Base-by-base conservation (phyloP, 2,797 vertebrate genomes). In the Stomatorhinus walkeri region DNA sequence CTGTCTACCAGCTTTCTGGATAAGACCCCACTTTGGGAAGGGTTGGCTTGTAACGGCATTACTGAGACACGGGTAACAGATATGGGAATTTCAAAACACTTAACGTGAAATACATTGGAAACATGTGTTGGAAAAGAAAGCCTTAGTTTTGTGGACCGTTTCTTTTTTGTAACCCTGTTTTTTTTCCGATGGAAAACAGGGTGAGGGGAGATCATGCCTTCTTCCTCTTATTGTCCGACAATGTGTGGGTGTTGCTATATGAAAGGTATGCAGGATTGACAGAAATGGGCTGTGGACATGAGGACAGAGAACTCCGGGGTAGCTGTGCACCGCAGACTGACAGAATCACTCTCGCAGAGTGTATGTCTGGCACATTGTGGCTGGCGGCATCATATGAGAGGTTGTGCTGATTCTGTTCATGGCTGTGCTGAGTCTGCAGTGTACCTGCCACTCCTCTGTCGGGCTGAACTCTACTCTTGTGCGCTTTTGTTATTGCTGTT, bases 171-270 rank as follows among this genome's bases (percentile, higher is more conserved):
- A 91, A 91, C 89, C 90, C 90, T 89, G 90, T 90, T 90, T 89
- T 12, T 46, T 90, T 91, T 90, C 72, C 87, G 40, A 46, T 36
- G 32, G 54, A 88, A 54, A 49, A 79, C 36, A 59, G 36, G 85
- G 19, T 9, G 51, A 94, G 87, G 91, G 91, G 91, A 93, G 94
- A 91, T 19, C 22, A 9, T 0, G 76, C 9, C 91, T 90, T 90
- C 91, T 90, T 90, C 91, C 89, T 87, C 91, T 88, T 85, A 92
- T 94, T 95, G 93, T 93, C 88, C 93, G n/a, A 87, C 86, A 88
- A 76, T 81, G 85, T 19, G 88, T 72, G 61, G 49, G 56, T 52
- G 28, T 88, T 36, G 48, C 89, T 90, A 54, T 89, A 87, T 92
- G 89, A 9, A 46, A 59, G 2, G 87, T 85, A 76, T 91, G 28